Evolutionary conservation across 2,888 invertebrate species (phyloP), one percentile per base, ranked within the genome.

Genomic region (Ceriagrion tenellum): DNA sequence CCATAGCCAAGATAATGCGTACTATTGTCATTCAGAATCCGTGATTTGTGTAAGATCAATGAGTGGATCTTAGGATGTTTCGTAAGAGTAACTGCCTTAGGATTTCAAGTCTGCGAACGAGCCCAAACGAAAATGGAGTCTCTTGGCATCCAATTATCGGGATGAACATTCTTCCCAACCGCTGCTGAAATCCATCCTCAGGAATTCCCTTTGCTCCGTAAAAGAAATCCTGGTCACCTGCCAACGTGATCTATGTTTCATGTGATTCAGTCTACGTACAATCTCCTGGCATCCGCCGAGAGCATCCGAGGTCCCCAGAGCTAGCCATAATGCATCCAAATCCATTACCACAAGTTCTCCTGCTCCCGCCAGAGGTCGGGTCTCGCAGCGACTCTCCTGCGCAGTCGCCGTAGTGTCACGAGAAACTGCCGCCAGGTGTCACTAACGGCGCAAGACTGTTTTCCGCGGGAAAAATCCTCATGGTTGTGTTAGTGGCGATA

Each of bases 331-430:
- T 10, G 26, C 23, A 18, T 3, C 18, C 26, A 3, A 26, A 0
- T 81, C 16, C 30, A 81, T 81, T 8, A 13, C 35, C 3, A 16
- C n/a, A n/a, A 69, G 26, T 93, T 74, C 47, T 1, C 1, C 40
- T 26, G 12, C 16, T 47, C n/a, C 69, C 93, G 93, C n/a, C 6
- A 93, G 93, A 93, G 93, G 93, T 93, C 93, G 55, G 69, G 26
- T 69, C 69, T 18, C 26, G 55, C 93, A 93, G 69, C 35, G 91
- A 8, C 26, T 47, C 69, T 93, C 59, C 93, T 93, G 93, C 93
- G 93, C 93, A 93, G 93, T n/a, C 93, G 93, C 93, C 47, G 69
- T 47, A 40, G 69, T 18, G 35, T 47, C 69, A 18, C 74, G 13
- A 26, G 47, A 47, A 47, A 40, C n/a, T 47, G 63, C 69, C 93